Evolutionary conservation across 2,797 vertebrate species (phyloP).

Genomic region (Clarias fuscus): DNA sequence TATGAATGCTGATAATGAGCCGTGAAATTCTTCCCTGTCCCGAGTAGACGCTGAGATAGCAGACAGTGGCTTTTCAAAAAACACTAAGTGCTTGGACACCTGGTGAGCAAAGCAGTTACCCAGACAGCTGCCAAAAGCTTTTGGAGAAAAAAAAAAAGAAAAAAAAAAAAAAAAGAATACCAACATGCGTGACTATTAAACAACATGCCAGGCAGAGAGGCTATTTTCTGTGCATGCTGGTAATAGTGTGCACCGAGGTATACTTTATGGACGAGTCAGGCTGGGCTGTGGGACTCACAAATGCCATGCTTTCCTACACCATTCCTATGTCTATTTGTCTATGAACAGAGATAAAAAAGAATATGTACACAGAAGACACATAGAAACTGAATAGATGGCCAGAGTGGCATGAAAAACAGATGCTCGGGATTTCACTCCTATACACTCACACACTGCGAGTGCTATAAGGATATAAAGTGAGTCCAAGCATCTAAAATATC

Average conservation of each 20-base stretch:
- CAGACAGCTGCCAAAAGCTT: conserved; percentile 53
- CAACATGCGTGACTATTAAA: conserved; percentile 47
- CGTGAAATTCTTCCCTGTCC: conserved; percentile 57
- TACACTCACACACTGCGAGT: no score
- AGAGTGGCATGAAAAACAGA: not conserved
- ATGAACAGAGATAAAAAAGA: not conserved
- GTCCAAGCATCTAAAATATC: not conserved
- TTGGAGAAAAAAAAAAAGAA: conserved; percentile 28
- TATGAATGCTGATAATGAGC: conserved; percentile 62
- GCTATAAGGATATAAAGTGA: not conserved
- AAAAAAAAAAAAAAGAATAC: conserved; percentile 14
- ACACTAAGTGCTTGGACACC: conserved; percentile 56
- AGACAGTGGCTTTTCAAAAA: conserved; percentile 57
- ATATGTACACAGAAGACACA: not conserved
- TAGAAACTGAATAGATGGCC: not conserved
- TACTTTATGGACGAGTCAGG: conserved; percentile 16
- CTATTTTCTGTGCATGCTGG: conserved; percentile 33
- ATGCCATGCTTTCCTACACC: not conserved
- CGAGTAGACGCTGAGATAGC: conserved; percentile 44
- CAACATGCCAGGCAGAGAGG: conserved; percentile 44
- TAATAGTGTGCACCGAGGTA: conserved; percentile 37
- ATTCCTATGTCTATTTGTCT: not conserved
- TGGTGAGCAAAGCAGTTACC: conserved; percentile 54
- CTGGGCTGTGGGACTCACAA: conserved; percentile 20
- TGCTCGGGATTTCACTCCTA: not conserved